Conservation (phyloP, 1,140 invertebrate genomes). For the Drosophila navojoa region DNA sequence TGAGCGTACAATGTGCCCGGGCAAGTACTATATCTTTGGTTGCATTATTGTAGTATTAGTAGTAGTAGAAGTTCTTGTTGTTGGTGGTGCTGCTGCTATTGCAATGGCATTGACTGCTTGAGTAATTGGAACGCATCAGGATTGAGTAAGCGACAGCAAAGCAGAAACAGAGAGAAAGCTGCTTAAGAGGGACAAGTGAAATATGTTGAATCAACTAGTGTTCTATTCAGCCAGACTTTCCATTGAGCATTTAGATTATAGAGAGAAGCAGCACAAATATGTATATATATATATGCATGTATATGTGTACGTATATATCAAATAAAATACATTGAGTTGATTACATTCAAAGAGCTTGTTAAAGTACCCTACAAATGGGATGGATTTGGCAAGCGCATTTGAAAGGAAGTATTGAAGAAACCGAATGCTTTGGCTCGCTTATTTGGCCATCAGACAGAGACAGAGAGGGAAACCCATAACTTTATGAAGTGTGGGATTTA, state of each 20-base stretch:
- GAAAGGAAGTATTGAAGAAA: background rate
- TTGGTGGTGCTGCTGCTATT: conserved; percentile 9
- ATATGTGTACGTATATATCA: too few relatives aligned
- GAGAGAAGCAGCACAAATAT: background rate
- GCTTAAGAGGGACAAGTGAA: conserved; percentile 1
- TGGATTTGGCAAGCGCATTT: background rate
- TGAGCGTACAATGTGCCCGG: conserved; percentile 65
- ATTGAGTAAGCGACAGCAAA: conserved; percentile 29
- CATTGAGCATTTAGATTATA: conserved; percentile 19
- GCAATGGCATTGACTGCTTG: conserved; percentile 69
- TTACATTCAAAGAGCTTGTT: conserved; percentile 2
- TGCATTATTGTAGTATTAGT: conserved; percentile 5
- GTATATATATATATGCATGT: too few relatives aligned
- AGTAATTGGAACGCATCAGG: conserved; percentile 68
- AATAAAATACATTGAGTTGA: conserved; percentile 1
- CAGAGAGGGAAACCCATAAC: background rate
- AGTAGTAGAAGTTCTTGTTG: conserved; percentile 2
- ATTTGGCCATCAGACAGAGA: too few relatives aligned
- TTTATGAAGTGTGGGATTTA: background rate
- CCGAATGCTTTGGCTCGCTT: background rate
- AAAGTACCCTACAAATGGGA: conserved; percentile 1
- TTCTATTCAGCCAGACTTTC: conserved; percentile 4
- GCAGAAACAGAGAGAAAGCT: conserved; percentile 5
- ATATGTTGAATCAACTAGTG: conserved; percentile 20
- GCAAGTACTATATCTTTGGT: conserved; percentile 13